phyloP scores from a whole-genome alignment of 1,140 invertebrate species.

The Propsilocerus akamusi region DNA sequence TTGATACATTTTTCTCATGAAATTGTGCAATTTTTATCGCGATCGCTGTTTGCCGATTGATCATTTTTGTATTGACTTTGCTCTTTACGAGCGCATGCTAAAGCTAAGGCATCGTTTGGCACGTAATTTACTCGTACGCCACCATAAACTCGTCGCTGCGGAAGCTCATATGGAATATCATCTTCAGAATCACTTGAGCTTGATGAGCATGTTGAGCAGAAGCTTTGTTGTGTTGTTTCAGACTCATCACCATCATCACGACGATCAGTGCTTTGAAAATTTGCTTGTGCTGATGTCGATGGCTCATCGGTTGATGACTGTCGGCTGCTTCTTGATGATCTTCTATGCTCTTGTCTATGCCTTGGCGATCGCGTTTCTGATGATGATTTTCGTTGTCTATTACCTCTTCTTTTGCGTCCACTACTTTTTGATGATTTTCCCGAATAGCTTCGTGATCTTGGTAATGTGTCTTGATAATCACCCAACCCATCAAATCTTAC shows the following conservation, averaged over 20 bases:
- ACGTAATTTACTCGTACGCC: slow-evolving; percentile 76
- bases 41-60: background rate
- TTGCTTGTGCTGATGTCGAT: slow-evolving; percentile 17
- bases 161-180: slow-evolving; percentile 60
- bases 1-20: background rate
- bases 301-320: slow-evolving; percentile 14
- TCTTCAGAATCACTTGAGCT: slow-evolving; percentile 54
- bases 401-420: slow-evolving; percentile 16
- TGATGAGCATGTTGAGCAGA: slow-evolving; percentile 74
- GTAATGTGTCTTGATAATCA: slow-evolving; percentile 19
- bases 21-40: background rate
- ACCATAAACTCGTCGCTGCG: slow-evolving; percentile 60
- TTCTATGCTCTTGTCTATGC: background rate
- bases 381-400: slow-evolving; percentile 18
- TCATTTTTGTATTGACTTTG: slow-evolving; percentile 26
- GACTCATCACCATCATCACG: slow-evolving; percentile 22
- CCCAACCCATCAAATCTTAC: slow-evolving; percentile 19
- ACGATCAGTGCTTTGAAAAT: too few relatives aligned
- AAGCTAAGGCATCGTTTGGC: slow-evolving; percentile 71
- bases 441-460: slow-evolving; percentile 22
- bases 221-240: slow-evolving; percentile 40
- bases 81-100: slow-evolving; percentile 51
- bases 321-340: background rate
- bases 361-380: slow-evolving; percentile 17
- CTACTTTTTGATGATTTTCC: slow-evolving; percentile 18